phyloP scores from a whole-genome alignment of 2,797 vertebrate species.

The Leuciscus waleckii region DNA sequence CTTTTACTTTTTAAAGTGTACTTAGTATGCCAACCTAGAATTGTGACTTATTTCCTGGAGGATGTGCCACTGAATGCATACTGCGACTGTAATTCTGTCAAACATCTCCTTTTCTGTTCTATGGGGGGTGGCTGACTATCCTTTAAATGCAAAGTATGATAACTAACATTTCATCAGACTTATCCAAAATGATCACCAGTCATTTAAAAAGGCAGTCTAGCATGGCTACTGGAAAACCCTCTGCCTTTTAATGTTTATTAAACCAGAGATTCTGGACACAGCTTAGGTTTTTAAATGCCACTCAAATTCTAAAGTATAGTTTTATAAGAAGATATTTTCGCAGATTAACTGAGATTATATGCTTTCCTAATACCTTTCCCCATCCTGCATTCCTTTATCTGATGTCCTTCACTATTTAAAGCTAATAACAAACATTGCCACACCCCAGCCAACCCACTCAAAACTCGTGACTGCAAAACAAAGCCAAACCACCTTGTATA shows the following conservation, averaged over 20 bases:
- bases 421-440: background rate
- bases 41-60: too few species aligned
- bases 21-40: too few species aligned
- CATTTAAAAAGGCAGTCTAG: too few species aligned
- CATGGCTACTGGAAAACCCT: too few species aligned
- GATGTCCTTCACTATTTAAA: background rate
- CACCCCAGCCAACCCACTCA: background rate
- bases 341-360: background rate
- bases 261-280: background rate
- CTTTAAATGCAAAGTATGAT: too few species aligned
- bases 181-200: too few species aligned
- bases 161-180: too few species aligned
- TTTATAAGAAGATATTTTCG: background rate
- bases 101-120: too few species aligned
- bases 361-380: background rate
- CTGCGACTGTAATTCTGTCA: too few species aligned
- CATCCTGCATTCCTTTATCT: background rate
- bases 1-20: too few species aligned
- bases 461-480: background rate
- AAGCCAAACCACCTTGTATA: background rate
- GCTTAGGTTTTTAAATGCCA: background rate
- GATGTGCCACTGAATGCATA: too few species aligned
- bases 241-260: background rate
- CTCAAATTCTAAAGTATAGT: background rate
- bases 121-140: too few species aligned